Evolutionary conservation across 2,888 invertebrate genomes (phyloP).

Genomic region (Drosophila infuscata): DNA sequence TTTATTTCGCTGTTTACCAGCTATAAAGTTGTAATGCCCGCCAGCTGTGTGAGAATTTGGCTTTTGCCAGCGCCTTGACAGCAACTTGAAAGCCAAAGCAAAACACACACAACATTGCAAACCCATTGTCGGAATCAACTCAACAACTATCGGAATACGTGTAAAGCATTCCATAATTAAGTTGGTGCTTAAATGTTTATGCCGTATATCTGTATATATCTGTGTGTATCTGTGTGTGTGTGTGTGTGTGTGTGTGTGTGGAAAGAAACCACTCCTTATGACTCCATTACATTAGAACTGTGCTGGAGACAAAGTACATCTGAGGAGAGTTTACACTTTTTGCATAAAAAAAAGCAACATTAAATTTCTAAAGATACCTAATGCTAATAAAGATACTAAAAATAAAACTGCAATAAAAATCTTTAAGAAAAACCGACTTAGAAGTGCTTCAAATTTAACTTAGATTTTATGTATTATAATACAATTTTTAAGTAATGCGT

Average conservation of each 20-base stretch:
- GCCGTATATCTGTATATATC: background rate
- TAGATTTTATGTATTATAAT: background rate
- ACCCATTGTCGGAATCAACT: slow-evolving; percentile 36
- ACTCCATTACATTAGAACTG: slow-evolving; percentile 6
- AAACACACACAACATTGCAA: slow-evolving; percentile 17
- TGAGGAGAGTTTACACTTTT: background rate
- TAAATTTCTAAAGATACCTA: background rate
- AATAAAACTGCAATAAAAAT: too few relatives aligned
- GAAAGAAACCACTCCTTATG: slow-evolving; percentile 6
- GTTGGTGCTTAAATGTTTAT: slow-evolving; percentile 28
- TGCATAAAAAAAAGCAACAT: background rate
- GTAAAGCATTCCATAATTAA: slow-evolving; percentile 45
- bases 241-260: background rate
- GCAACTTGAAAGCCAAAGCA: slow-evolving; percentile 43
- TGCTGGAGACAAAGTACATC: background rate
- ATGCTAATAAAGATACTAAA: background rate
- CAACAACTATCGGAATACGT: slow-evolving; percentile 29
- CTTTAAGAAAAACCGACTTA: too few relatives aligned
- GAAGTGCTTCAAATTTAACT: background rate
- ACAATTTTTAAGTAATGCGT: background rate
- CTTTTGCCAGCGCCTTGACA: slow-evolving; percentile 50
- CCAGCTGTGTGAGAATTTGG: slow-evolving; percentile 67
- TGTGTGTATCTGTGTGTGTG: background rate
- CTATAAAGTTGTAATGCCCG: slow-evolving; percentile 73
- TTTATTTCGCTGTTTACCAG: slow-evolving; percentile 47